A percentile compares a stretch with the other conserved stretches of the same genome.
These are phyloP conservation scores for Magallana ariakensis DNA, from an alignment of 1,140 invertebrate species.

Conservation along the genomic window DNA sequence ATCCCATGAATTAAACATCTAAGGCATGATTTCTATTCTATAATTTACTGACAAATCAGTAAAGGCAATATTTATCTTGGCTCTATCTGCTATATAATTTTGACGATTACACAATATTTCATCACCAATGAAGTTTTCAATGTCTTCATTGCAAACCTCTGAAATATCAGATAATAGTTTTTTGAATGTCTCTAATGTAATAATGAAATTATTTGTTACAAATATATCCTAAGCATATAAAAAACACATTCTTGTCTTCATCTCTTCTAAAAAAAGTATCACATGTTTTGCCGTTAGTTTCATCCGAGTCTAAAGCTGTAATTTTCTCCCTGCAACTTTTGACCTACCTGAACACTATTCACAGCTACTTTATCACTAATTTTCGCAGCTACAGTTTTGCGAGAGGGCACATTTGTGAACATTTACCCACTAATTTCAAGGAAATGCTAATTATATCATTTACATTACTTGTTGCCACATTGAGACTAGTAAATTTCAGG, in stretches of 20 bases:
- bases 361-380: slow-evolving; percentile 3
- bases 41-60: no score
- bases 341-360: neutral
- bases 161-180: slow-evolving; percentile 47
- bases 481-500: slow-evolving; percentile 6
- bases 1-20: no score
- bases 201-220: slow-evolving; percentile 48
- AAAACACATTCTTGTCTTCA: slow-evolving; percentile 43
- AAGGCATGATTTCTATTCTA: no score
- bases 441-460: slow-evolving; percentile 13
- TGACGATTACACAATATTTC: no score
- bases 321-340: slow-evolving; percentile 25
- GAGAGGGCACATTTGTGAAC: neutral
- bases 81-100: no score
- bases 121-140: slow-evolving; percentile 29
- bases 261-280: slow-evolving; percentile 42
- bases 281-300: slow-evolving; percentile 45
- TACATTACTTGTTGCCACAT: slow-evolving; percentile 45
- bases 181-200: slow-evolving; percentile 51
- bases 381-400: slow-evolving; percentile 10
- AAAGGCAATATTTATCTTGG: no score
- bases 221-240: slow-evolving; percentile 54
- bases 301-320: slow-evolving; percentile 49
- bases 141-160: no score
- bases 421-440: no score